Conservation (phyloP, 1,140 invertebrate species). For the Bacillus rossius region DNA sequence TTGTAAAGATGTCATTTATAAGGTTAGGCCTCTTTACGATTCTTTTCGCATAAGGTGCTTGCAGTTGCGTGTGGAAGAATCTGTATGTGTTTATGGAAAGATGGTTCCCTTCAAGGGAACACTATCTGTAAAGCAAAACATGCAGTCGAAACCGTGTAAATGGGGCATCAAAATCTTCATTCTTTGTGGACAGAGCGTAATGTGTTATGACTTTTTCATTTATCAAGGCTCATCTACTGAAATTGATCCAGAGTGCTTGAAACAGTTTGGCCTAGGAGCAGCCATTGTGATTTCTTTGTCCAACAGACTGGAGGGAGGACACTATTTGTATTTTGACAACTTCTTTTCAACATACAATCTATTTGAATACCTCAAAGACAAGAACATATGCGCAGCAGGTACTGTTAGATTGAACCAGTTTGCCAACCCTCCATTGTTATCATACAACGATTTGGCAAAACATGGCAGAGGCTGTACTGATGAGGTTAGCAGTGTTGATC, state of each 20-base stretch:
- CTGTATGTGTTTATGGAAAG: conserved; percentile 28
- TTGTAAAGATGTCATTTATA: not conserved
- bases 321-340: conserved; percentile 24
- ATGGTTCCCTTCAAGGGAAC: conserved; percentile 32
- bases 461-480: conserved; percentile 12
- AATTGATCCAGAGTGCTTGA: conserved; percentile 7
- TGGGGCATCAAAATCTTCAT: conserved; percentile 29
- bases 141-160: conserved; percentile 21
- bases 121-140: conserved; percentile 24
- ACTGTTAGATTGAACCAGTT: conserved; percentile 15
- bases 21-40: conserved; percentile 11
- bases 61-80: conserved; percentile 16
- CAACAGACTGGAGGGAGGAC: not conserved
- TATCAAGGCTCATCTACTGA: conserved; percentile 26
- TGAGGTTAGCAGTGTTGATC: no score
- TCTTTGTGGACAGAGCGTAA: conserved; percentile 24
- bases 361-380: conserved; percentile 2
- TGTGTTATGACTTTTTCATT: conserved; percentile 26
- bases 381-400: conserved; percentile 14
- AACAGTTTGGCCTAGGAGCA: conserved; percentile 12
- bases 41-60: conserved; percentile 3
- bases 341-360: conserved; percentile 18
- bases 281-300: conserved; percentile 1
- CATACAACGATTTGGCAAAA: conserved; percentile 19
- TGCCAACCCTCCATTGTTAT: conserved; percentile 13